Conservation (phyloP, 2,888 invertebrate species). For the Cremastinae sp. region DNA sequence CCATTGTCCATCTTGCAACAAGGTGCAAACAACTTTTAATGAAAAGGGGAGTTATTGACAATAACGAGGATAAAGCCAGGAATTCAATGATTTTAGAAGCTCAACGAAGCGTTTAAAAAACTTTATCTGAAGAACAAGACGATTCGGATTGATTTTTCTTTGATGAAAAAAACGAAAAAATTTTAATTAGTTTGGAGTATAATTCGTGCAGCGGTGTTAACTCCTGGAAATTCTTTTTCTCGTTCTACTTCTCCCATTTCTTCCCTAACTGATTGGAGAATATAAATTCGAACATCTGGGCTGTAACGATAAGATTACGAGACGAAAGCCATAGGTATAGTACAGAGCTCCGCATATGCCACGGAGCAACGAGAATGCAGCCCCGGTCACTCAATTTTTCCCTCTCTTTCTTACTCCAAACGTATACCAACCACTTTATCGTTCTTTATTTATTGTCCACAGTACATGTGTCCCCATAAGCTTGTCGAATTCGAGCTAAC, state of each 20-base stretch:
- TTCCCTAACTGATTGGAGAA: constrained; percentile 65
- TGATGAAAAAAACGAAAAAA: background rate
- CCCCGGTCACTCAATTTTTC: constrained; percentile 24
- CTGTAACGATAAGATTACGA: constrained; percentile 68
- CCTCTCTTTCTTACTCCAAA: constrained; percentile 30
- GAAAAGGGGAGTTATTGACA: constrained; percentile 30
- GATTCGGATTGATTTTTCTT: constrained; percentile 19
- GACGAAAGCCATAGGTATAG: constrained; percentile 5
- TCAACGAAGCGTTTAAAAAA: no score
- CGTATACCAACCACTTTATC: constrained; percentile 65
- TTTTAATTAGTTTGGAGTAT: background rate
- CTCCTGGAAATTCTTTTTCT: constrained; percentile 54
- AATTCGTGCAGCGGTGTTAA: constrained; percentile 29
- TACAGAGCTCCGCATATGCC: constrained; percentile 26
- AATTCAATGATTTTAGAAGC: no score
- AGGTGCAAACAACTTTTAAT: constrained; percentile 18
- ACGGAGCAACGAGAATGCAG: constrained; percentile 17
- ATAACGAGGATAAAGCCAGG: constrained; percentile 19
- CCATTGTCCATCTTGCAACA: constrained; percentile 41
- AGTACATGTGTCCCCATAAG: constrained; percentile 42
- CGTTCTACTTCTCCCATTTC: background rate
- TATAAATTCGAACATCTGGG: constrained; percentile 70
- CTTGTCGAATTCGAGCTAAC: constrained; percentile 30
- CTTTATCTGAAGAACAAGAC: no score
- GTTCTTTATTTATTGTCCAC: constrained; percentile 67